Conservation (phyloP, 1,140 invertebrate genomes). For the Drosophila biarmipes region DNA sequence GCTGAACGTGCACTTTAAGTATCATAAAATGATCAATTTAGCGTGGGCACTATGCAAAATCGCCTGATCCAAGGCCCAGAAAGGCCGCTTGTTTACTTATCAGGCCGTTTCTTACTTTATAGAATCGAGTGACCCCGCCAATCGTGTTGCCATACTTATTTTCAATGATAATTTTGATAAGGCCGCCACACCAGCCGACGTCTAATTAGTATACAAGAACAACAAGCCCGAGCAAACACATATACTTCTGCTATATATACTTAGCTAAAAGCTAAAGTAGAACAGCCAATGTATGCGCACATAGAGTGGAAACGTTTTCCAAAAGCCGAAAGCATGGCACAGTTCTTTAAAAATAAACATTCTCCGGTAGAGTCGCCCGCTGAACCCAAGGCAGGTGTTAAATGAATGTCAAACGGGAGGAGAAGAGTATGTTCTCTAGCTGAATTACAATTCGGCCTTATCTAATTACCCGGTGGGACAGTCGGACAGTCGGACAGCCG, state of each 20-base stretch:
- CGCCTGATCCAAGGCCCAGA: constrained; percentile 40
- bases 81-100: constrained; percentile 30
- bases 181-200: constrained; percentile 20
- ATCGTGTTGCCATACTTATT: constrained; percentile 49
- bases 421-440: not conserved
- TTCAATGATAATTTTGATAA: constrained; percentile 75
- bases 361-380: constrained; percentile 9
- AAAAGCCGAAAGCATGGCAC: constrained; percentile 48
- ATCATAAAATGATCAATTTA: constrained; percentile 53
- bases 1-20: constrained; percentile 22
- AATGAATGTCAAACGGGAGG: constrained; percentile 59
- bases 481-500: constrained; percentile 35
- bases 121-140: constrained; percentile 61
- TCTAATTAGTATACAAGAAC: constrained; percentile 61
- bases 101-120: constrained; percentile 35
- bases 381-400: constrained; percentile 30
- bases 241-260: not conserved
- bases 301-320: constrained; percentile 44
- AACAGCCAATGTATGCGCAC: constrained; percentile 29
- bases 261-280: constrained; percentile 39
- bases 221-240: constrained; percentile 9
- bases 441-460: constrained; percentile 8
- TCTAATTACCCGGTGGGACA: constrained; percentile 8
- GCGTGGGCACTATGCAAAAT: constrained; percentile 38
- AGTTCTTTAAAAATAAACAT: constrained; percentile 69